A percentile compares a stretch with the other conserved stretches of the same genome.
phyloP scores from a whole-genome alignment of 2,797 vertebrate species.

The Hippocampus kuda region DNA sequence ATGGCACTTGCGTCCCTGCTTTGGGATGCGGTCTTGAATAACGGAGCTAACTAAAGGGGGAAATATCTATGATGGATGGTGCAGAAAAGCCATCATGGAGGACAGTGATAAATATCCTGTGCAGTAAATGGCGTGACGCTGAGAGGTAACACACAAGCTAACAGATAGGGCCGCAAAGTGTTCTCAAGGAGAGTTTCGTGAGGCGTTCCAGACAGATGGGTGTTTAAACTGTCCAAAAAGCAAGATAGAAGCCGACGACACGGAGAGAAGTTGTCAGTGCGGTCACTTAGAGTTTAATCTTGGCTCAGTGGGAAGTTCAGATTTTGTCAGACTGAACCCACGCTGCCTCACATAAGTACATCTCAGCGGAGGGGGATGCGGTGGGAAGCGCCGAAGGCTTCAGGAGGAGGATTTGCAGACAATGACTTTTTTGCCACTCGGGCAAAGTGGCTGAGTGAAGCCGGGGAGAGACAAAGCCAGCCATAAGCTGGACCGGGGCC shows the following conservation, averaged over 20 bases:
- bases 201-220: constrained; percentile 25
- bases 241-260: constrained; percentile 12
- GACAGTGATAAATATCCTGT: constrained; percentile 18
- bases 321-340: constrained; percentile 44
- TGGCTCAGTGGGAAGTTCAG: constrained; percentile 52
- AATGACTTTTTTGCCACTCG: constrained; percentile 36
- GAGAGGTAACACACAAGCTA: constrained; percentile 18
- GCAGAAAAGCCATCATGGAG: not conserved
- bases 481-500: constrained; percentile 50
- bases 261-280: constrained; percentile 27
- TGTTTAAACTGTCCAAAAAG: constrained; percentile 40
- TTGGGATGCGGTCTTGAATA: not conserved
- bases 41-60: not conserved
- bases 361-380: constrained; percentile 27
- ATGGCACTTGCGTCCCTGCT: not conserved
- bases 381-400: constrained; percentile 20
- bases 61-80: not conserved
- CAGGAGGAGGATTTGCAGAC: constrained; percentile 47
- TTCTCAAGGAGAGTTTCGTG: constrained; percentile 26
- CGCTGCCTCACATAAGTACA: constrained; percentile 36
- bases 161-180: constrained; percentile 26
- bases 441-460: constrained; percentile 50
- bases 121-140: constrained; percentile 10
- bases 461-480: constrained; percentile 47
- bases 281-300: constrained; percentile 66